phyloP scores from a whole-genome alignment of 2,888 invertebrate genomes.

The Cylindroiulus punctatus region DNA sequence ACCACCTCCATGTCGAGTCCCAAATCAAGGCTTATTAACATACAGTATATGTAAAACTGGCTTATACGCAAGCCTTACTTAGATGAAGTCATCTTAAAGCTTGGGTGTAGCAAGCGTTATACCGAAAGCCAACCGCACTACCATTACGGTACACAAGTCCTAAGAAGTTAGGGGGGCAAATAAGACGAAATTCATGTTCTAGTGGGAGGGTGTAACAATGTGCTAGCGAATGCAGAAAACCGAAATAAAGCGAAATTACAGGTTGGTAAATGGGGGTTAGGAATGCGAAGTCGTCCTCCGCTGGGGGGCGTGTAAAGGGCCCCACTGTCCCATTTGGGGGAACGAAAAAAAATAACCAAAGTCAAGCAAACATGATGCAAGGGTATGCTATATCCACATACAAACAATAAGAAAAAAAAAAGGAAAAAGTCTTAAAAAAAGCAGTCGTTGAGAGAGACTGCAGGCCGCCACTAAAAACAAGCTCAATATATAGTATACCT shows the following conservation, averaged over 20 bases:
- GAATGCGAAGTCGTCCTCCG: not conserved
- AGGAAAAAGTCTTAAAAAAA: not conserved
- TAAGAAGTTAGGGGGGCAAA: too few relatives aligned
- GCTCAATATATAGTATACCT: too few relatives aligned
- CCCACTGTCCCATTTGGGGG: slow-evolving; percentile 13
- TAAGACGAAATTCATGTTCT: too few relatives aligned
- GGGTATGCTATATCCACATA: not conserved
- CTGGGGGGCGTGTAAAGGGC: not conserved
- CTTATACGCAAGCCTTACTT: too few relatives aligned
- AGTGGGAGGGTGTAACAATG: too few relatives aligned
- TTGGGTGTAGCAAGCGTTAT: too few relatives aligned
- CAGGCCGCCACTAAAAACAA: slow-evolving; percentile 15
- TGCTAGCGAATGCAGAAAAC: not conserved
- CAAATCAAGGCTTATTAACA: too few relatives aligned
- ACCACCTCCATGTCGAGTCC: too few relatives aligned
- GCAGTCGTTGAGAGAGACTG: slow-evolving; percentile 2
- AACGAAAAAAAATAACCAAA: not conserved
- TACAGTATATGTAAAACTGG: too few relatives aligned
- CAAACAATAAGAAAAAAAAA: not conserved
- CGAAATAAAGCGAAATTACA: not conserved
- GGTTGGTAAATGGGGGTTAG: not conserved
- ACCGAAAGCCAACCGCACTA: too few relatives aligned
- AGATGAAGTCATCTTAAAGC: too few relatives aligned
- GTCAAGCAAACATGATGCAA: not conserved
- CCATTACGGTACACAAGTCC: too few relatives aligned